Base-by-base conservation (phyloP, 2,888 invertebrate genomes). In the Electrophaes corylata region DNA sequence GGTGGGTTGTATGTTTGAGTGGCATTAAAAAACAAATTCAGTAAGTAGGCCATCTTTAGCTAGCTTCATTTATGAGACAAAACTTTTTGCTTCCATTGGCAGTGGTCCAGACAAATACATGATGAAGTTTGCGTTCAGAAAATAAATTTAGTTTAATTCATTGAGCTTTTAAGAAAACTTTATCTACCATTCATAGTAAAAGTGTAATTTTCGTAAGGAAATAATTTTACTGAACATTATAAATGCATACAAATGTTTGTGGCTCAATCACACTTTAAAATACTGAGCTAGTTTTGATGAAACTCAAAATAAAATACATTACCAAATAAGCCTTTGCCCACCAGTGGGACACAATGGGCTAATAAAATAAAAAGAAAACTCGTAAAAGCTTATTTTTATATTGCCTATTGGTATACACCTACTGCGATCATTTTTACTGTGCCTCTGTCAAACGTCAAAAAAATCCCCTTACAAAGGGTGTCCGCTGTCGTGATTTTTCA, bases 401-500 rank as follows among this genome's bases (percentile, higher is more conserved):
- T 20, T 40, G 2, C 6, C 5, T 8, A 43, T 10, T 8, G 14
- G 5, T 26, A 3, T 19, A 4, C 11, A n/a, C 8, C n/a, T 6
- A 11, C 31, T 39, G 48, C 11, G 18, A 31, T 11, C 3, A 44
- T 26, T n/a, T 39, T n/a, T 16, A 44, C 14, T 39, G 10, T 39
- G 40, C 1, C n/a, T n/a, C 23, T 26, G 59, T 60, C 54, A 55
- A 48, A 55, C 44, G 43, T 51, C 55, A 54, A 53, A 45, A n/a
- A 37, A 50, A 47, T 23, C 43, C 51, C 12, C 14, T 59, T 55
- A 62, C 69, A 74, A 74, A 77, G 70, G 69, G 60, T 62, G 63
- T 70, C 63, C 65, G 64, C 57, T 65, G 64, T 55, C 66, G 75
- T 70, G 76, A 79, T 81, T 85, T 83, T 81, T 79, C 78, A 81